Evolutionary conservation across 2,113 vertebrate species (phyloP), one percentile per base, ranked within the genome.

Genomic region (Corynorhinus townsendii): DNA sequence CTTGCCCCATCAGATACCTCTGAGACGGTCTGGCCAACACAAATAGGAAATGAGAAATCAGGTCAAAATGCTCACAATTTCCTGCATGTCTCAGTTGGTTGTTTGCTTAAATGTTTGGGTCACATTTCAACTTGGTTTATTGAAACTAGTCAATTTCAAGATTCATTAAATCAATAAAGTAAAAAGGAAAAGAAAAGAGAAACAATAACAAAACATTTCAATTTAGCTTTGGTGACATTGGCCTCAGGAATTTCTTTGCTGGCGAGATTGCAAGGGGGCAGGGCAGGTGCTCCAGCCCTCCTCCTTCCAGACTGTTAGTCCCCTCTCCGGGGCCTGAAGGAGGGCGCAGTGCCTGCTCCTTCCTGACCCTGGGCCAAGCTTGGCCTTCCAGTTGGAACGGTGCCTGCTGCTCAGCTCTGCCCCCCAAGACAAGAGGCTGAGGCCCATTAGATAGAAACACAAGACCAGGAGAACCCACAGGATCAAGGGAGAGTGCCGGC

Each of bases 1-100:
- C 24, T 4, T 45, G 5, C 26, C 82, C 88, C 0, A 1, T 56
- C 81, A 92, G 75, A 96, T 59, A 72, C 54, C 62, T 73, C 22
- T 33, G 75, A 89, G 96, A 47, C 66, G 95, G 96, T 97, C 96
- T 94, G 96, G 97, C 68, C 68, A 56, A 49, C 73, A 93, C 73
- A 80, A 84, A 91, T 90, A 97, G 97, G 97, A 97, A 97, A 97
- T 97, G 97, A 97, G 93, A 91, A 95, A 81, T 86, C 47, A 76
- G 88, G 95, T 93, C 49, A 86, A 90, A 96, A 97, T 89, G 92
- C 79, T 90, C 84, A 90, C 95, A 97, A 97, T 97, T 97, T 97
- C 97, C 97, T 95, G 96, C 47, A 68, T 86, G 96, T 92, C 96
- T 95, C 94, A 92, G 92, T 89, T 69, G 95, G 77, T 87, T 96